Evolutionary conservation across 2,888 invertebrate species (phyloP), one percentile per base, ranked within the genome.

Genomic region (Amphipoea lucens): DNA sequence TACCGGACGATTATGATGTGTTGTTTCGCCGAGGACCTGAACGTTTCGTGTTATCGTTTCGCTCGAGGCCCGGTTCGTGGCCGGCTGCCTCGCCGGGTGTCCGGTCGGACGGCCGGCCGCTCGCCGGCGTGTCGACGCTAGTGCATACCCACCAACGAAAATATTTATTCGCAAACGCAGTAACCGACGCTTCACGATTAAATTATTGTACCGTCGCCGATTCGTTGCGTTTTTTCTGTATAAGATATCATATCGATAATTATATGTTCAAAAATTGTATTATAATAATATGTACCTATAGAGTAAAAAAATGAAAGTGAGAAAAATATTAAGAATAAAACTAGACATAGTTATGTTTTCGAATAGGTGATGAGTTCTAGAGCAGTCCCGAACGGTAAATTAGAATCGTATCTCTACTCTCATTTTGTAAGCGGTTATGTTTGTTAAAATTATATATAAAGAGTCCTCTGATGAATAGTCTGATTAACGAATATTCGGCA

Each of bases 401-500:
- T 95, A 94, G 96, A 90, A 92, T 91, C 95, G 95, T 94, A 93
- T 92, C 93, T 95, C 94, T 95, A 94, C 95, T 95, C 95, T 95
- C 95, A 95, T 94, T 95, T 95, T 95, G 96, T 96, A 96, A 96
- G 95, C 96, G 95, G 96, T 96, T 96, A 96, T 95, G 96, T 96
- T 96, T 96, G 96, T 96, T 96, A 94, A 96, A 96, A 95, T 96
- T 95, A 96, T 96, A 96, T 96, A 96, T 96, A 92, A 96, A 96
- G 96, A 96, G 96, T 96, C 96, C 96, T 96, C 96, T 96, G 95
- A 96, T 95, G 96, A 96, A 97, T 96, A 96, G 96, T 96, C 96
- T 97, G 97, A 97, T 96, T 96, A 96, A 96, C 95, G 93, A 96
- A 96, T 96, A 96, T 96, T 96, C 96, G 96, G 96, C 96, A 96